These are phyloP conservation scores for Pygathrix nemaeus DNA, from an alignment of 2,113 vertebrate genomes.

Conservation along the genomic window DNA sequence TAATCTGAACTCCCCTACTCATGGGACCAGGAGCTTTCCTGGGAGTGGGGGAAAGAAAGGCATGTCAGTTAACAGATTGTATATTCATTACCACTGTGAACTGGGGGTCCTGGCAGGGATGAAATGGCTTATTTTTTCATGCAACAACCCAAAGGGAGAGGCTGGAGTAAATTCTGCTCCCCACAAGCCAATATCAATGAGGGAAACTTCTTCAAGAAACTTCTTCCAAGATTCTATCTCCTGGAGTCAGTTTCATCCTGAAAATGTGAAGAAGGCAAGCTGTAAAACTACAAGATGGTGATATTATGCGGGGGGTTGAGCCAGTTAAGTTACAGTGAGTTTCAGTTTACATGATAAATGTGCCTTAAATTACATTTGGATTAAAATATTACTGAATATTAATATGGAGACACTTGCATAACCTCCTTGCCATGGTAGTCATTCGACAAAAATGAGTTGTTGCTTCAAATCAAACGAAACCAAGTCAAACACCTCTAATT, in stretches of 20 bases:
- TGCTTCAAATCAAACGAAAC: not conserved
- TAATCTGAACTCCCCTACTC: not conserved
- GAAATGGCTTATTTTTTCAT: not conserved
- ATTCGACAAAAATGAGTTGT: not conserved
- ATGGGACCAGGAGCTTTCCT: not conserved
- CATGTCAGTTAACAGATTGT: not conserved
- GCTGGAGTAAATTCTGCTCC: not conserved
- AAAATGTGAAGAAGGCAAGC: not conserved
- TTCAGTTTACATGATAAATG: slow-evolving; percentile 34
- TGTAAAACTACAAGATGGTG: not conserved
- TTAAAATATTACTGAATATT: slow-evolving; percentile 51
- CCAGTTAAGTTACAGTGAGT: not conserved
- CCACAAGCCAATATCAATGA: not conserved
- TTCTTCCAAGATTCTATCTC: not conserved
- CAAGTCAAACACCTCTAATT: not conserved
- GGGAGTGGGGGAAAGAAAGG: not conserved
- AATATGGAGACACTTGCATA: not conserved
- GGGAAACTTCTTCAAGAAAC: not conserved
- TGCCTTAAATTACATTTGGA: slow-evolving; percentile 22
- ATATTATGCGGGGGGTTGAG: not conserved
- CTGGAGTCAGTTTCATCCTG: not conserved
- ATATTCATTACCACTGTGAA: not conserved
- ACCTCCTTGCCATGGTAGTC: not conserved
- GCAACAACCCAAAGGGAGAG: not conserved
- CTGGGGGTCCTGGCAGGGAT: not conserved